Base-by-base conservation (phyloP, 2,113 vertebrate species). In the Gallinago undulata region DNA sequence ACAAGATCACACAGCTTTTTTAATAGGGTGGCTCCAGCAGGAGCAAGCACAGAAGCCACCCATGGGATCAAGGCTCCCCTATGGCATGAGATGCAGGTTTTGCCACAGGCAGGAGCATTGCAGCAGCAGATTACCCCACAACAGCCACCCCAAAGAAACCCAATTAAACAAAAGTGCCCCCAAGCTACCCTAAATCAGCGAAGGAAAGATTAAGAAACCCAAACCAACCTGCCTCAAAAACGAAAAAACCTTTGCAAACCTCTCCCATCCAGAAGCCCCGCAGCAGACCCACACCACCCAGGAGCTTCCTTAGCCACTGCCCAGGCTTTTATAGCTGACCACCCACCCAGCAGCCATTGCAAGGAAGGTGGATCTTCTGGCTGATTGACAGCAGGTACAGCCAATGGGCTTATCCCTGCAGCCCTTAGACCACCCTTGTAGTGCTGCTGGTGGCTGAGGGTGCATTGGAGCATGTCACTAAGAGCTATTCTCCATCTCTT, bases 1-100 rank as follows among this genome's bases (percentile, higher is more conserved):
- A 27, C 9, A 24, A 1, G 39, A 31, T 30, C 33, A 10, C 28
- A 4, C 12, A 28, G 51, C 1, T 2, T 33, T 45, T 59, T 4
- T 43, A 31, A 21, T 2, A 6, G 16, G 28, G 37, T 11, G 30
- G 41, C 48, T 82, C 24, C 47, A 25, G 33, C 24, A 51, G 12
- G 25, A 37, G 43, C 7, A 27, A 74, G 67, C 21, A 31, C 30
- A 2, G 3, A 74, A 57, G 37, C 13, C 39, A 48, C 25, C 10
- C 2, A 0, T 4, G 15, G 37, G 39, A 23, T 10, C 8, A 18
- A 76, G 31, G 25, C 33, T 76, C 16, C 28, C 19, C 68, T 11
- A 1, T 0, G 9, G 56, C 75, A 57, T 0, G 0, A 67, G 41
- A 16, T 7, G 27, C 11, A 37, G 72, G 45, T 86, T 5, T 47